A percentile compares a stretch with the other conserved stretches of the same genome.
Evolutionary conservation across 1,140 invertebrate genomes (phyloP).

Genomic region (Monomorium pharaonis): DNA sequence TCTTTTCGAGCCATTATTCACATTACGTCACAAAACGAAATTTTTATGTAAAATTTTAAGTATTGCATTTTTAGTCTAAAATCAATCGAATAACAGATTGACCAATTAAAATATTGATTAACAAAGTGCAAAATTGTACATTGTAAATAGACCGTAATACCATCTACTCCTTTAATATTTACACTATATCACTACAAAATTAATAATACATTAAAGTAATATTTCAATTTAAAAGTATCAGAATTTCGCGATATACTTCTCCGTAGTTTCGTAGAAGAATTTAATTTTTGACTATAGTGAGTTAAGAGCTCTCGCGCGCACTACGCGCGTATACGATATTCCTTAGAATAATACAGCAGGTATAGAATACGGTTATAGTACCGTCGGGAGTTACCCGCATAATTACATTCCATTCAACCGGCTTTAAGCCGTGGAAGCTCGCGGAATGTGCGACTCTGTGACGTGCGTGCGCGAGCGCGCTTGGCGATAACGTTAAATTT

Average conservation of each 20-base stretch:
- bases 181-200: neutral
- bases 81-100: too few relatives aligned
- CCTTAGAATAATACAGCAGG: conserved; percentile 38
- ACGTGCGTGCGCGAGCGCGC: conserved; percentile 26
- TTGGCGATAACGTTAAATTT: conserved; percentile 37
- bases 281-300: conserved; percentile 37
- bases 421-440: conserved; percentile 47
- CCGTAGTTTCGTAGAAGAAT: conserved; percentile 17
- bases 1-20: too few relatives aligned
- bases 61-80: too few relatives aligned
- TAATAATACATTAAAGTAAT: neutral
- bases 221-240: conserved; percentile 7
- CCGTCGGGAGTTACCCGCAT: conserved; percentile 56
- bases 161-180: neutral
- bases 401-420: conserved; percentile 66
- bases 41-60: too few relatives aligned
- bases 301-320: conserved; percentile 10
- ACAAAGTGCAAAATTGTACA: too few relatives aligned
- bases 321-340: conserved; percentile 19
- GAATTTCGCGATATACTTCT: neutral
- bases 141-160: too few relatives aligned
- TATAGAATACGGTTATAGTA: conserved; percentile 57
- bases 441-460: conserved; percentile 38
- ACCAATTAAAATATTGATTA: too few relatives aligned
- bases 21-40: too few relatives aligned